phyloP scores from a whole-genome alignment of 1,140 invertebrate genomes.

The Calliphora vicina region DNA sequence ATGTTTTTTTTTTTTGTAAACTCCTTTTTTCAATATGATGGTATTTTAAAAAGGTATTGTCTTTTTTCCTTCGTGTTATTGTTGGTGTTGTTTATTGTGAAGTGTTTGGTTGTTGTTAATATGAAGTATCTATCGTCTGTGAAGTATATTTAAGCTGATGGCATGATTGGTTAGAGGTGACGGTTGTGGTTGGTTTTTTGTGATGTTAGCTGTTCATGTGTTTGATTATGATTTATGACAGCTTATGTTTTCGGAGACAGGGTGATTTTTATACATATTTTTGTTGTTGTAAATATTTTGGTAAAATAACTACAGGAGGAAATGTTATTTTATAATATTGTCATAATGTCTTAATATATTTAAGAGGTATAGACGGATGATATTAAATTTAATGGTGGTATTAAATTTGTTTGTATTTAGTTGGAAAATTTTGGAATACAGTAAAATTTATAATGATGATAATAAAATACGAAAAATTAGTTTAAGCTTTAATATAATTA shows the following conservation, averaged over 20 bases:
- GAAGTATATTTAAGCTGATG: background rate
- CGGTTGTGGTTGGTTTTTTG: background rate
- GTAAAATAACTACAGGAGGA: background rate
- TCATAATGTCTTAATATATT: background rate
- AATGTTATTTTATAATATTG: background rate
- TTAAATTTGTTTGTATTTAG: background rate
- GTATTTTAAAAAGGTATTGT: background rate
- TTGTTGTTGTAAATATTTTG: background rate
- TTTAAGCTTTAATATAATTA: too few species aligned
- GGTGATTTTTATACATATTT: background rate
- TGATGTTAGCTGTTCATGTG: background rate
- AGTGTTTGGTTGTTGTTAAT: background rate
- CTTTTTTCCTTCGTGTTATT: background rate
- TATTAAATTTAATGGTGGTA: background rate
- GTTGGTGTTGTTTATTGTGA: background rate
- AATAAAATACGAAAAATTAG: too few species aligned
- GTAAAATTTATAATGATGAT: too few species aligned
- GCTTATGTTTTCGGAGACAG: background rate
- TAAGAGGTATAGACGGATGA: background rate
- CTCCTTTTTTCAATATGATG: background rate
- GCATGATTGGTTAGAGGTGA: background rate
- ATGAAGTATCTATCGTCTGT: background rate
- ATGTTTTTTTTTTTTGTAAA: background rate
- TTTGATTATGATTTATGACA: constrained; percentile 2
- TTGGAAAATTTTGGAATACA: too few species aligned